These are phyloP conservation scores for Cephus sareptanus DNA, from an alignment of 2,888 invertebrate species.

Conservation along the genomic window DNA sequence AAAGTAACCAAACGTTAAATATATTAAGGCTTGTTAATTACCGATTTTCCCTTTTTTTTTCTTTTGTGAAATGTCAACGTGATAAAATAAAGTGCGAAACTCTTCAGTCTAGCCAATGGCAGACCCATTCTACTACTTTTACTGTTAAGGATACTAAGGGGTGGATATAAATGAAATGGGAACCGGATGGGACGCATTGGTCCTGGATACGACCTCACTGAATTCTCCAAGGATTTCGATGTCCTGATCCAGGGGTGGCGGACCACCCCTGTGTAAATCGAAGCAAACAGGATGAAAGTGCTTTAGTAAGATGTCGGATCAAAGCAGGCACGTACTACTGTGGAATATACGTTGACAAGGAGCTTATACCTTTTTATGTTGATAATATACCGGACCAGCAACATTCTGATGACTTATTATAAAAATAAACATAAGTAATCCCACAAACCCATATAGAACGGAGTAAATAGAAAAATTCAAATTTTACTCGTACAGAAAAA, in stretches of 20 bases:
- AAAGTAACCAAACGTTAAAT: neutral
- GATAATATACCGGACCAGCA: neutral
- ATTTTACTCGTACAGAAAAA: neutral
- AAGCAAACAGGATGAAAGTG: constrained; percentile 21
- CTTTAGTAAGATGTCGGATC: constrained; percentile 7
- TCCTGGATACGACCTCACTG: neutral
- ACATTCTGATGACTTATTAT: neutral
- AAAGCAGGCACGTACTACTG: constrained; percentile 21
- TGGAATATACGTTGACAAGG: constrained; percentile 26
- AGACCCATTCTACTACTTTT: neutral
- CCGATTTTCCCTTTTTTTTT: too few species aligned
- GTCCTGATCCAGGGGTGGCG: constrained; percentile 1
- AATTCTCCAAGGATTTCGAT: constrained; percentile 16
- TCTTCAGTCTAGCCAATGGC: neutral
- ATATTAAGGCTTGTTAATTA: neutral
- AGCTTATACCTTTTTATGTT: constrained; percentile 40
- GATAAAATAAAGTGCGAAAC: neutral
- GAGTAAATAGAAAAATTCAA: neutral
- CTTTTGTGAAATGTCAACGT: too few species aligned
- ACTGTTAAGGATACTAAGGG: neutral
- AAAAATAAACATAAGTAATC: neutral
- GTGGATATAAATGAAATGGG: neutral
- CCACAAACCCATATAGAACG: neutral
- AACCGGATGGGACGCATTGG: neutral
- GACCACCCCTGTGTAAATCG: constrained; percentile 5